These are phyloP conservation scores for Megalurothrips usitatus DNA, from an alignment of 2,888 invertebrate genomes.

Conservation along the genomic window DNA sequence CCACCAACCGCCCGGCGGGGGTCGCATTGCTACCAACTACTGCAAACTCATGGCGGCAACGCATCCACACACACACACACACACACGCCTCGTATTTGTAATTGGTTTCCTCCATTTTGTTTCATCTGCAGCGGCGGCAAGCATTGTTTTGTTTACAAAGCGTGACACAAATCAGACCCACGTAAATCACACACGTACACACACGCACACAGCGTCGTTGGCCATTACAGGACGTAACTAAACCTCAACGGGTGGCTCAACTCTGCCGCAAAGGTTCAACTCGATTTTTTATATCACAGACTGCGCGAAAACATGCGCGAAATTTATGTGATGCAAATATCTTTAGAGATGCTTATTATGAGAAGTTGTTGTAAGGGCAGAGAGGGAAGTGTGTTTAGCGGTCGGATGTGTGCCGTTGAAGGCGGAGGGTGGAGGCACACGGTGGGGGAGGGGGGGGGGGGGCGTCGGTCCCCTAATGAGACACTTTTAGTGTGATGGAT, in stretches of 20 bases:
- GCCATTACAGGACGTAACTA: too few species aligned
- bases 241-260: too few species aligned
- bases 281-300: too few species aligned
- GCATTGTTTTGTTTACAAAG: constrained; percentile 3
- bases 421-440: too few species aligned
- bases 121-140: not conserved
- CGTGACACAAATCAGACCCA: too few species aligned
- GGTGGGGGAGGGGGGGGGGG: too few species aligned
- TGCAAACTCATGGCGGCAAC: not conserved
- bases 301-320: too few species aligned
- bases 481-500: constrained; percentile 25
- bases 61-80: not conserved
- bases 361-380: not conserved
- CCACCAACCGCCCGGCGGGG: not conserved
- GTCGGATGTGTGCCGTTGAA: not conserved
- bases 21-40: constrained; percentile 13
- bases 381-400: not conserved
- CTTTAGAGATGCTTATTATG: too few species aligned
- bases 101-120: not conserved
- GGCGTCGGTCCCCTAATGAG: not conserved
- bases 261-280: too few species aligned
- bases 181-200: too few species aligned
- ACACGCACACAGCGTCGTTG: too few species aligned
- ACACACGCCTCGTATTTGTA: not conserved
- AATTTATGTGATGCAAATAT: too few species aligned